A percentile compares a stretch with the other conserved stretches of the same genome.
Evolutionary conservation across 2,888 invertebrate species (phyloP).

Genomic region (Pyrrhia umbra): DNA sequence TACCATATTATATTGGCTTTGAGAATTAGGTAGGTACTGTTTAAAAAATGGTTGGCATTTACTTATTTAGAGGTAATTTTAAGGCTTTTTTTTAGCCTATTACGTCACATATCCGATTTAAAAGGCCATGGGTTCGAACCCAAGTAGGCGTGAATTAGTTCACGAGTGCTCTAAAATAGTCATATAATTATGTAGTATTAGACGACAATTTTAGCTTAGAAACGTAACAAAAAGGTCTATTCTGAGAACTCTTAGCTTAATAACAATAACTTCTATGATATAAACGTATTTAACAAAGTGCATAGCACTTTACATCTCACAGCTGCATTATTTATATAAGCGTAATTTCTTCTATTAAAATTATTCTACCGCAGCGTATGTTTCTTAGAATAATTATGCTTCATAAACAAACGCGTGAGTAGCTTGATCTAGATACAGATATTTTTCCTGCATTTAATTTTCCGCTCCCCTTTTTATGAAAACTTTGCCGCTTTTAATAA

Average conservation of each 20-base stretch:
- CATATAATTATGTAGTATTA: no score
- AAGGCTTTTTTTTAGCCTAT: no score
- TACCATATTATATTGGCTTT: no score
- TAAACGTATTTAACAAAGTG: constrained; percentile 17
- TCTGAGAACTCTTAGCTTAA: constrained; percentile 1
- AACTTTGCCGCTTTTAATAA: constrained; percentile 19
- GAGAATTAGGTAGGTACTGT: no score
- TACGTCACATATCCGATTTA: no score
- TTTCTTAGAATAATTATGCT: constrained; percentile 21
- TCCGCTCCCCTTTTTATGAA: constrained; percentile 15
- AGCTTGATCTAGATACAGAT: constrained; percentile 16
- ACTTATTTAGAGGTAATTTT: no score
- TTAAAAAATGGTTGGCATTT: no score
- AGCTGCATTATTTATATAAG: constrained; percentile 5
- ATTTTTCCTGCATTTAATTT: constrained; percentile 28
- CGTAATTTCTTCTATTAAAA: constrained; percentile 36
- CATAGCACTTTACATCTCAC: constrained; percentile 21
- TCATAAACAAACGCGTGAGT: constrained; percentile 14
- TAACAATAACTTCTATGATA: constrained; percentile 5
- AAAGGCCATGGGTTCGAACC: no score
- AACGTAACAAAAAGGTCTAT: not conserved
- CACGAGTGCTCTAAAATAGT: no score
- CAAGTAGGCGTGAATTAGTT: no score
- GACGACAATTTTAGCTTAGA: not conserved
- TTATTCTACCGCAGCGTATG: constrained; percentile 17